phyloP scores from a whole-genome alignment of 35 echinoderm and acorn worm genomes.

The Nesometra sesokonis region DNA sequence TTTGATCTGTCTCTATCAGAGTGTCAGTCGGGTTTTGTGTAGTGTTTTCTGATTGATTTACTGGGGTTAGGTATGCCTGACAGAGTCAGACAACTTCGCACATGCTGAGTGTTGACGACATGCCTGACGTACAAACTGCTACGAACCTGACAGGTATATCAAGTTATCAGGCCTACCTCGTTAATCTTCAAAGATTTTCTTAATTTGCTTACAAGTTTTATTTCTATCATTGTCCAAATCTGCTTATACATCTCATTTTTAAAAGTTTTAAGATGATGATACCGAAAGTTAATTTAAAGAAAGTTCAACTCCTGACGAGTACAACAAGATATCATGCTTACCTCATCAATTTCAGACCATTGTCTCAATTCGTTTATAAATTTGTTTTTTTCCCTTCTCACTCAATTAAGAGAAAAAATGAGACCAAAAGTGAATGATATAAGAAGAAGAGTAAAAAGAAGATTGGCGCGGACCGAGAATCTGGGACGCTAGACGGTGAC shows the following conservation, averaged over 20 bases:
- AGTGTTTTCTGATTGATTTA: background rate
- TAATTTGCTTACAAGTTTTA: background rate
- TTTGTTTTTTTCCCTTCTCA: background rate
- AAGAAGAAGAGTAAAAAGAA: background rate
- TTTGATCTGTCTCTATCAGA: background rate
- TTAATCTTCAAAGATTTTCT: background rate
- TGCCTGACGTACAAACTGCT: background rate
- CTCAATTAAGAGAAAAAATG: background rate
- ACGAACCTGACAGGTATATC: background rate
- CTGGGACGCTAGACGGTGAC: background rate
- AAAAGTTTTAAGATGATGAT: too few species aligned
- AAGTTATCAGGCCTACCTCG: background rate
- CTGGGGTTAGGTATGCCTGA: background rate
- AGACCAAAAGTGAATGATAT: background rate
- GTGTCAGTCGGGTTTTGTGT: background rate
- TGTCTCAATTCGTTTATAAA: background rate
- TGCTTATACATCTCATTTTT: too few species aligned
- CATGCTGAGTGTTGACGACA: background rate
- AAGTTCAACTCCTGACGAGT: background rate
- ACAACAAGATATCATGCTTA: background rate
- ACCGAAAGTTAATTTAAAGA: too few species aligned
- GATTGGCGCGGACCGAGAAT: background rate
- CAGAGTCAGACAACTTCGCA: background rate
- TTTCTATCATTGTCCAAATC: background rate
- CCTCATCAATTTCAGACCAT: background rate